Percentiles rank a stretch among this genome's conserved stretches.
phyloP scores from a whole-genome alignment of 2,113 vertebrate species.

The Campylorhamphus procurvoides region DNA sequence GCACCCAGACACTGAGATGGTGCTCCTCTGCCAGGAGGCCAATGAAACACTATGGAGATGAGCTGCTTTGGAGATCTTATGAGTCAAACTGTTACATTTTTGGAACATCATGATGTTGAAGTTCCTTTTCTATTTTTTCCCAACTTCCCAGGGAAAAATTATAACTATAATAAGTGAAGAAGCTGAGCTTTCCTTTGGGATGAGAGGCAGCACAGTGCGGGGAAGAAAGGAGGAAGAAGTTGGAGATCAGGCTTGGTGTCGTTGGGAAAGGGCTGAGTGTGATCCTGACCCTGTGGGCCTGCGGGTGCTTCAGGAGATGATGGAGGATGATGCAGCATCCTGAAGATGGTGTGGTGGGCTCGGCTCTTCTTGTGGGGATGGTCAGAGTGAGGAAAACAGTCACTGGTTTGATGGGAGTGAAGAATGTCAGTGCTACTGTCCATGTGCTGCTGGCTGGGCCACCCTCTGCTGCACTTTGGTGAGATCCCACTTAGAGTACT shows the following conservation, averaged over 20 bases:
- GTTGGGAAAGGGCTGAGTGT: background rate
- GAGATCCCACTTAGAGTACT: background rate
- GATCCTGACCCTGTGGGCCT: background rate
- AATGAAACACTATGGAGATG: conserved; percentile 55
- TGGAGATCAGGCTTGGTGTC: background rate
- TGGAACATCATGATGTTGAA: conserved; percentile 71
- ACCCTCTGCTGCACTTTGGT: background rate
- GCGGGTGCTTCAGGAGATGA: background rate
- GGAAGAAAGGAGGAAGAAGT: background rate
- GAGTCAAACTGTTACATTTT: conserved; percentile 71
- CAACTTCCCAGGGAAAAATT: conserved; percentile 27
- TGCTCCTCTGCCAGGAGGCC: conserved; percentile 56
- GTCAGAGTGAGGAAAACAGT: background rate
- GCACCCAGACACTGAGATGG: conserved; percentile 21
- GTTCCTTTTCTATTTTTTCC: conserved; percentile 69
- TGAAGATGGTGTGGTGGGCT: background rate
- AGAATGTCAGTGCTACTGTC: fast-evolving
- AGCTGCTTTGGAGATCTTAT: conserved; percentile 59
- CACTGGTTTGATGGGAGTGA: background rate
- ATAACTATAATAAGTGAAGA: background rate
- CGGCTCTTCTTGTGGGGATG: background rate
- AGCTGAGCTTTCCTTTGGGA: conserved; percentile 9
- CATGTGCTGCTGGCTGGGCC: fast-evolving
- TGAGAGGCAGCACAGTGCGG: background rate
- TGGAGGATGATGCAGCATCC: background rate